Evolutionary conservation across 2,888 invertebrate genomes (phyloP), one percentile per base, ranked within the genome.

Genomic region (Amblyteles armatorius): DNA sequence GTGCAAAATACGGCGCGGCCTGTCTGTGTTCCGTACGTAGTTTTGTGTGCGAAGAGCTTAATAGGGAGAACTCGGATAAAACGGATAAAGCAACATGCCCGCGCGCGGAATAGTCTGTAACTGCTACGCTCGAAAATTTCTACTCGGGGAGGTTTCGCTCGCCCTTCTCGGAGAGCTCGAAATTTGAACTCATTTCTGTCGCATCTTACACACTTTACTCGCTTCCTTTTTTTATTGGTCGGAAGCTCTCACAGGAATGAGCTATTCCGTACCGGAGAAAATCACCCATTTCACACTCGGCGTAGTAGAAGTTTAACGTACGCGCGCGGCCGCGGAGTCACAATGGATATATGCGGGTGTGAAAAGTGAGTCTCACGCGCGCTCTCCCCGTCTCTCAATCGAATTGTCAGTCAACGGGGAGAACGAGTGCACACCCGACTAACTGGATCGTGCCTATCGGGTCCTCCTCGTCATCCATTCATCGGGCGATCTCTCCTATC

Each of bases 371-470:
- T 55, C 22, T 68, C 33, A 22, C 48, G 33, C 11, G 7, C 36
- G 44, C 1, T n/a, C 63, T 1, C 13, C 33, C 40, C 22, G 6
- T 52, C 71, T 33, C 50, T 81, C 71, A 81, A 84, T 84, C 60
- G 57, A 52, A 77, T 84, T 77, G 67, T 73, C 67, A 67, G 60
- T 73, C 72, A 67, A 60, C 57, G 19, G 48, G 48, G 40, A 50
- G 48, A 36, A 78, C 68, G 73, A 69, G 73, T 73, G 68, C 67
- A 63, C 48, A 76, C 55, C 71, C 52, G 77, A 65, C 76, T 80
- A 68, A 81, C 50, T 68, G 68, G 63, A 81, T 77, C 72, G 71
- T 60, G 67, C 44, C 29, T 63, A 33, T 63, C 60, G 60, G 44
- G 44, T 44, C 44, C 29, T 63, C 33, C 13, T 63, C 22, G 52